Base-by-base conservation (phyloP, 2,113 vertebrate species). In the Hiodon tergisus region DNA sequence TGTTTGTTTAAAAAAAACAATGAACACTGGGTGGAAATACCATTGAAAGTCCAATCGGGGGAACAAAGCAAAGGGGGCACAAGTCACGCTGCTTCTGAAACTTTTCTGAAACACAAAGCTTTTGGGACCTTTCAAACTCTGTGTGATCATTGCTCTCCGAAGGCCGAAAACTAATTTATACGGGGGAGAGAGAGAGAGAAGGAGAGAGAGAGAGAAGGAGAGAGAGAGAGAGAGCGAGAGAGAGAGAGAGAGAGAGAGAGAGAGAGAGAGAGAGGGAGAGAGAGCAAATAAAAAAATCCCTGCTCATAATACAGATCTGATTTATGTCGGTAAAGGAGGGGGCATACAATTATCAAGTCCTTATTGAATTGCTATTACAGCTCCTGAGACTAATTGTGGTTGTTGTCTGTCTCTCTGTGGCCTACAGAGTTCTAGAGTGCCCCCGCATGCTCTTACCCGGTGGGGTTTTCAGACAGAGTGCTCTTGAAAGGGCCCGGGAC, bases 341-440 rank as follows among this genome's bases (percentile, higher is more conserved):
- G 82, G 82, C 80, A 74, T 79, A 84, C 86, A 80, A 85, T 85
- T 86, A 87, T 87, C 86, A 88, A 88, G 87, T 82, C 77, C 85
- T 87, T 88, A 88, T 84, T 88, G 84, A 89, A 88, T 87, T 81
- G 86, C 87, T 84, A 87, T 89, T 90, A 88, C 87, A 87, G 86
- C 85, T 86, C 83, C 86, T 85, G 85, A 87, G 87, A 88, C 86
- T 89, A 89, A 90, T 88, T 90, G 88, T 87, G 85, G 85, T 83
- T 84, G 85, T 83, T 88, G 85, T 88, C 84, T 84, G 86, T 88
- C 83, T 83, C 85, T 85, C 82, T 78, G 85, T 84, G 86, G 86
- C 88, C 86, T 83, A 83, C 81, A 81, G 88, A 85, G 83, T 82
- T 86, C 84, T 87, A 84, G 85, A 90, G 87, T 86, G 84, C 85